phyloP scores from a whole-genome alignment of 2,113 vertebrate genomes.

The Lagopus leucura region DNA sequence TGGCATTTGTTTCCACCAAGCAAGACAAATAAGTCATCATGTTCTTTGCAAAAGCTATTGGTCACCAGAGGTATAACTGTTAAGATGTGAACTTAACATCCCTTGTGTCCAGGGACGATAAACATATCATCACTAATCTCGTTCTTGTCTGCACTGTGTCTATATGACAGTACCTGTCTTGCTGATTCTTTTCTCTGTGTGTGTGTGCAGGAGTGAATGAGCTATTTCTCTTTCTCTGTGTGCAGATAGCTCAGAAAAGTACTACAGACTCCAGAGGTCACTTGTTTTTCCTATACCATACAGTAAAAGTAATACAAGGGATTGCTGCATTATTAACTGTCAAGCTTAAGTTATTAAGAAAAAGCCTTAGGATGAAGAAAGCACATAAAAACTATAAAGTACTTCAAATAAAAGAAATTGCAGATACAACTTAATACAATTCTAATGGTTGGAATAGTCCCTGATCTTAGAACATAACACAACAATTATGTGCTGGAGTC shows the following conservation, averaged over 20 bases:
- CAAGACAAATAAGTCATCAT: neutral
- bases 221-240: neutral
- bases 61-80: neutral
- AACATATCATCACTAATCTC: neutral
- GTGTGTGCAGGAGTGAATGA: neutral
- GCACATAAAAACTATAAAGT: neutral
- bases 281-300: neutral
- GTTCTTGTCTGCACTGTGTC: neutral
- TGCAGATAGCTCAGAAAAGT: neutral
- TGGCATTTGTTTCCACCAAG: neutral
- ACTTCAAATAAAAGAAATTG: slow-evolving; percentile 33
- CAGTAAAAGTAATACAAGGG: neutral
- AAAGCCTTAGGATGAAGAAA: slow-evolving; percentile 22
- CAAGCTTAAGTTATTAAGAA: slow-evolving; percentile 31
- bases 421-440: slow-evolving; percentile 5
- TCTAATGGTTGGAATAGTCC: slow-evolving; percentile 7
- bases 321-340: neutral
- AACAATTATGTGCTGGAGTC: neutral
- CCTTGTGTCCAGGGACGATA: neutral
- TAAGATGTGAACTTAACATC: neutral
- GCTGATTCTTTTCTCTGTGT: neutral
- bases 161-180: neutral
- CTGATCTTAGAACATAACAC: neutral
- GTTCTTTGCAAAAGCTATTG: neutral
- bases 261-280: neutral